These are phyloP conservation scores for Rhogogaster chlorosoma DNA, from an alignment of 2,888 invertebrate genomes.

Conservation along the genomic window DNA sequence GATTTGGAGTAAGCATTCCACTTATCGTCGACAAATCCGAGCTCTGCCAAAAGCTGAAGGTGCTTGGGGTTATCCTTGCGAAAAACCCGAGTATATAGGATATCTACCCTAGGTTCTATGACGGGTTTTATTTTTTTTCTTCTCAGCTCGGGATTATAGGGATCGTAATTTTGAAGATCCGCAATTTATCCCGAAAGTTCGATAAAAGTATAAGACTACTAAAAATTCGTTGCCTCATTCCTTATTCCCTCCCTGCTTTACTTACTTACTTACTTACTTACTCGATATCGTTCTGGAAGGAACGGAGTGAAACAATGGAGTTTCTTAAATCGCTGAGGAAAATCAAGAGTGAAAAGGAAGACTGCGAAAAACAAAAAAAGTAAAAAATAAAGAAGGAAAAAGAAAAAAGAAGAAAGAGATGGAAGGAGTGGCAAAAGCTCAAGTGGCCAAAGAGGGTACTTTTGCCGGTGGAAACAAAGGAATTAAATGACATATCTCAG, in stretches of 20 bases:
- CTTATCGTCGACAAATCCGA: conserved; percentile 35
- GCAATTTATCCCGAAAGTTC: conserved; percentile 20
- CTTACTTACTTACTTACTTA: not conserved
- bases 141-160: not conserved
- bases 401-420: not conserved
- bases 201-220: conserved; percentile 18
- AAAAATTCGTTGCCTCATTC: not conserved
- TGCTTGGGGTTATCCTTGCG: not conserved
- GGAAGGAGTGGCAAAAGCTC: conserved; percentile 16
- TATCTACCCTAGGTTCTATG: not conserved
- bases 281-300: not conserved
- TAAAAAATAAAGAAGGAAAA: not conserved
- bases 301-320: not conserved
- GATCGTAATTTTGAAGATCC: not conserved
- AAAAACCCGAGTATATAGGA: not conserved
- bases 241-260: not conserved
- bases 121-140: not conserved
- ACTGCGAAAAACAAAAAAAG: not conserved
- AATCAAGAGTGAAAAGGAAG: not conserved
- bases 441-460: conserved; percentile 10
- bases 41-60: conserved; percentile 4
- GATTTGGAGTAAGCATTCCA: not conserved
- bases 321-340: not conserved
- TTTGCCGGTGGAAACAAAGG: conserved; percentile 10
- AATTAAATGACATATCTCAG: conserved; percentile 45